Evolutionary conservation across 2,797 vertebrate species (phyloP), one percentile per base, ranked within the genome.

Genomic region (Danio choprae): DNA sequence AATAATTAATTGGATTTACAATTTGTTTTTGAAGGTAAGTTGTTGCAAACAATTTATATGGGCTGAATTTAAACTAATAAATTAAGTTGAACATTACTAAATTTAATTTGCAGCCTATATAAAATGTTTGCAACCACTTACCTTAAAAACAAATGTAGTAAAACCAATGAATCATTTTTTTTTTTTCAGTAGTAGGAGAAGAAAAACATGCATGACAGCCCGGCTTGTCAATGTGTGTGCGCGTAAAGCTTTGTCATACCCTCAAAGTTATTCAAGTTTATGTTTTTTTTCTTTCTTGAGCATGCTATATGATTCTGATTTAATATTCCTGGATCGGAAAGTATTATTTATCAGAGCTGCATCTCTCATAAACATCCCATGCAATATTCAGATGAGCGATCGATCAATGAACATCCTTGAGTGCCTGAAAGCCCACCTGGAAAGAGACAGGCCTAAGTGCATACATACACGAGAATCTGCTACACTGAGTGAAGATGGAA

Each of bases 11-110:
- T n/a, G n/a, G n/a, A n/a, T n/a, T n/a, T n/a, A n/a, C 62, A n/a
- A n/a, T n/a, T n/a, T n/a, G n/a, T n/a, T n/a, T n/a, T 44, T 68
- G 77, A 77, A 58, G 36, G 20, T 43, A 77, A 77, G n/a, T n/a
- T n/a, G n/a, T n/a, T n/a, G n/a, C n/a, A n/a, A n/a, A n/a, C n/a
- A n/a, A n/a, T n/a, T n/a, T n/a, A n/a, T n/a, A n/a, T n/a, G n/a
- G n/a, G n/a, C n/a, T n/a, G n/a, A n/a, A n/a, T n/a, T n/a, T n/a
- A n/a, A n/a, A n/a, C n/a, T n/a, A n/a, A n/a, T n/a, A n/a, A n/a
- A n/a, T n/a, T n/a, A 29, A 1, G 29, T 29, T 29, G 29, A 29
- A 29, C 29, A 29, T 29, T 29, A 29, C 29, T 29, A 29, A 29
- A 29, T 29, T 29, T 1, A 29, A 29, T 29, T 29, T 1, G 1